A percentile compares a stretch with the other conserved stretches of the same genome.
These are phyloP conservation scores for Oxygymnocypris stewartii DNA, from an alignment of 2,113 vertebrate genomes.

Conservation along the genomic window DNA sequence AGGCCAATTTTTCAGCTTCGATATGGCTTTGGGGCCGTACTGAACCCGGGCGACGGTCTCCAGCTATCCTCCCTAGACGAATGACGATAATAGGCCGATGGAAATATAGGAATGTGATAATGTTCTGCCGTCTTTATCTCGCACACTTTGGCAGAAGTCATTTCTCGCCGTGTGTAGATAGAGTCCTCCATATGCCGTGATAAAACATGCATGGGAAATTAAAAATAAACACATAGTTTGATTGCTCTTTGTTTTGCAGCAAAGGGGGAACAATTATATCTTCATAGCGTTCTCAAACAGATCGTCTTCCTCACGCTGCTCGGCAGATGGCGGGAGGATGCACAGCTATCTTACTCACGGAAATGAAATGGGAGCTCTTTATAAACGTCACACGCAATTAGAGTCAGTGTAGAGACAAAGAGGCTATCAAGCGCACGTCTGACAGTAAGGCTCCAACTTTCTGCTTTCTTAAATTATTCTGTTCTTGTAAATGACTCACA, in stretches of 20 bases:
- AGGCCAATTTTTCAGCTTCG: slow-evolving; percentile 99
- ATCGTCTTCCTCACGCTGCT: slow-evolving; percentile 54
- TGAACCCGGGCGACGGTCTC: slow-evolving; percentile 83
- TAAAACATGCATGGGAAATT: slow-evolving; percentile 68
- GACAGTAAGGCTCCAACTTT: slow-evolving; percentile 38
- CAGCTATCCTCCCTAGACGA: slow-evolving; percentile 91
- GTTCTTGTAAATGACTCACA: not conserved
- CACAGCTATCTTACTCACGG: slow-evolving; percentile 64
- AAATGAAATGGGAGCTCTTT: slow-evolving; percentile 66
- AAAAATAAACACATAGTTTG: slow-evolving; percentile 69
- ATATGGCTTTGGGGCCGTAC: slow-evolving; percentile 96
- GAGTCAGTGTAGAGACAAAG: slow-evolving; percentile 61
- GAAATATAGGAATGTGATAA: slow-evolving; percentile 93
- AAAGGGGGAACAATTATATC: slow-evolving; percentile 70
- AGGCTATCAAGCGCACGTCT: slow-evolving; percentile 47
- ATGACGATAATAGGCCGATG: slow-evolving; percentile 90
- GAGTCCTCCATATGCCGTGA: slow-evolving; percentile 58
- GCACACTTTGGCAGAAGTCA: slow-evolving; percentile 55
- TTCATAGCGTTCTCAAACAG: slow-evolving; percentile 67
- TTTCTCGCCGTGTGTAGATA: slow-evolving; percentile 64
- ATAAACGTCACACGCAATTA: slow-evolving; percentile 67
- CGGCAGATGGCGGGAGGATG: slow-evolving; percentile 70
- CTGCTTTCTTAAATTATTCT: slow-evolving; percentile 18
- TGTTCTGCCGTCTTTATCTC: slow-evolving; percentile 88
- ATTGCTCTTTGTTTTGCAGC: slow-evolving; percentile 71